Conservation (phyloP, 2,888 invertebrate species). For the Ephialtes manifestator region DNA sequence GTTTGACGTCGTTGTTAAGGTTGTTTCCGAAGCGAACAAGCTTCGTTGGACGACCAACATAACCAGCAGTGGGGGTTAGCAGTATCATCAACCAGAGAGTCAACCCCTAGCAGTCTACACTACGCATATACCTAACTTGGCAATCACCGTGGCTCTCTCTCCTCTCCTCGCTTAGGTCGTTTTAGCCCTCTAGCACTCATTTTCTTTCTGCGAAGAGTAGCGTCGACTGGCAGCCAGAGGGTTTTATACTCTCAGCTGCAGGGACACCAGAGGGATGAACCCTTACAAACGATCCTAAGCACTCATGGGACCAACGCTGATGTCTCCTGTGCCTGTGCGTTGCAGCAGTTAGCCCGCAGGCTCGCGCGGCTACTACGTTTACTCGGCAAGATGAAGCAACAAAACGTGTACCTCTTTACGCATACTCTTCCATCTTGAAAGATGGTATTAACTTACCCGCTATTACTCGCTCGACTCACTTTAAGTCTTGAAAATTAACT, state of each 20-base stretch:
- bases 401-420: conserved; percentile 36
- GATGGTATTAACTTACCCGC: conserved; percentile 9
- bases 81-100: neutral
- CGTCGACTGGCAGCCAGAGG: neutral
- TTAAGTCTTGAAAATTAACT: conserved; percentile 10
- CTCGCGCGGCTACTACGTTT: conserved; percentile 4
- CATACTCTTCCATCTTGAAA: conserved; percentile 27
- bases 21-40: conserved; percentile 35
- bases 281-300: conserved; percentile 52
- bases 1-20: conserved; percentile 38
- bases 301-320: conserved; percentile 17
- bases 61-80: conserved; percentile 5
- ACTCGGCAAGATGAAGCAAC: neutral
- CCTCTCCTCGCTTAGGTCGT: neutral
- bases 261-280: conserved; percentile 34
- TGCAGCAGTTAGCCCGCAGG: conserved; percentile 15
- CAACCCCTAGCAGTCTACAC: conserved; percentile 3
- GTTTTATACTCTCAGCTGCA: conserved; percentile 31
- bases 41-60: conserved; percentile 10
- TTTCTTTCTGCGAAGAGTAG: neutral
- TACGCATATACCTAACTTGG: conserved; percentile 22
- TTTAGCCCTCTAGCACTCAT: conserved; percentile 26
- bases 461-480: conserved; percentile 2
- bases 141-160: neutral
- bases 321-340: conserved; percentile 1